Base-by-base conservation (phyloP, 2,888 invertebrate species). In the Eupithecia dodoneata region DNA sequence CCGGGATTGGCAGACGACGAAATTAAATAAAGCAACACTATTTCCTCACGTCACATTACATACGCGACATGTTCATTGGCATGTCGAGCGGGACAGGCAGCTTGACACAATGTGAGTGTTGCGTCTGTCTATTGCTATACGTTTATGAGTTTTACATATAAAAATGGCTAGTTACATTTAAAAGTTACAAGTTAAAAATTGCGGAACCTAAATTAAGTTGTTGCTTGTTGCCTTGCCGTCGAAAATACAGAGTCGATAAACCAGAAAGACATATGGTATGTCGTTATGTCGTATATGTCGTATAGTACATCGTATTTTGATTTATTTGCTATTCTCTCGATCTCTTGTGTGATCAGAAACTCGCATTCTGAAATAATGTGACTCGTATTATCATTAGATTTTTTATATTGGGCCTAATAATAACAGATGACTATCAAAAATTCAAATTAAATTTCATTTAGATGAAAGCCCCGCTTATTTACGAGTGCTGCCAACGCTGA, bases 11-110 rank as follows among this genome's bases (percentile, higher is more conserved):
- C 87, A 87, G 81, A 83, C 81, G 81, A 75, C 84, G 83, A 87
- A 90, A 91, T 93, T 90, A 90, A 91, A 93, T 92, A 92, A 91
- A 90, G 88, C 90, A 90, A 91, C 87, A 91, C 90, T 90, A 92
- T 92, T 93, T 92, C 91, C 92, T 87, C 87, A 79, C 87, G 92
- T 92, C 92, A 89, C 84, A 86, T 87, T 87, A 87, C 85, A 63
- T 82, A 78, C 86, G 86, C 87, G 89, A 91, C 90, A 86, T 88
- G 89, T 88, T 89, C 90, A 90, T 89, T 85, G 91, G 89, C 89
- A 86, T 85, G 86, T 80, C 77, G 77, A 74, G 75, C 77, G 80
- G 77, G 78, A 81, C 82, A 78, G 79, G 4, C 63, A 30, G 63
- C 2, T 76, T 76, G 80, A 78, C 82, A 76, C 79, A 78, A 66